phyloP scores from a whole-genome alignment of 2,113 vertebrate genomes.

The Sphyrna mokarran region DNA sequence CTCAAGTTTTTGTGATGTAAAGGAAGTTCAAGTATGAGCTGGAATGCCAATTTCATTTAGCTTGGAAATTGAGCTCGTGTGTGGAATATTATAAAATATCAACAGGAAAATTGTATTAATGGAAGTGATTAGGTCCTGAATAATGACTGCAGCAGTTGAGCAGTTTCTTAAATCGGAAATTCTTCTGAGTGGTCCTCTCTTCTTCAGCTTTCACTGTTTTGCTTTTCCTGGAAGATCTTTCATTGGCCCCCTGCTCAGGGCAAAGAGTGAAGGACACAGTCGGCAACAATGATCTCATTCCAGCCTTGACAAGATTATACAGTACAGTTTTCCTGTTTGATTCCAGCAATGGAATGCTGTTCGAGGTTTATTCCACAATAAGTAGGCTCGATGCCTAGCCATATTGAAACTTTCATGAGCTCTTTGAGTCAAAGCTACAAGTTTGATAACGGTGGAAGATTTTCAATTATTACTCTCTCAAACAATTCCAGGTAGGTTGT shows the following conservation, averaged over 20 bases:
- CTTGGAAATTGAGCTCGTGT: neutral
- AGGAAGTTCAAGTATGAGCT: neutral
- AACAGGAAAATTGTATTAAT: neutral
- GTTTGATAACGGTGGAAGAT: neutral
- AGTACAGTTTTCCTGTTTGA: neutral
- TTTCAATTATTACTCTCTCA: neutral
- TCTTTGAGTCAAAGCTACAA: neutral
- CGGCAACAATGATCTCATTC: neutral
- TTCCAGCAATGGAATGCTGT: neutral
- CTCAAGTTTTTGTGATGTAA: neutral
- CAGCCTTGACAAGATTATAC: neutral
- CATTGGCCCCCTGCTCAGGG: neutral
- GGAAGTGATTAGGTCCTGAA: neutral
- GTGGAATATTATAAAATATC: neutral
- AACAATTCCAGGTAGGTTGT: neutral
- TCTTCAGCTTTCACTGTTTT: neutral
- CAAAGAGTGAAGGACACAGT: neutral
- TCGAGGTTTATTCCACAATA: neutral
- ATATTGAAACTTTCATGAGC: neutral
- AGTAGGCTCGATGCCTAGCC: neutral
- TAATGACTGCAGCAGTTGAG: neutral
- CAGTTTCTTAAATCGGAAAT: neutral
- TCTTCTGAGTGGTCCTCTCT: neutral
- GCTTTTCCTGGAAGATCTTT: neutral
- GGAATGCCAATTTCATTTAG: neutral